phyloP scores from a whole-genome alignment of 2,797 vertebrate species.

The Macropus fuliginosus region DNA sequence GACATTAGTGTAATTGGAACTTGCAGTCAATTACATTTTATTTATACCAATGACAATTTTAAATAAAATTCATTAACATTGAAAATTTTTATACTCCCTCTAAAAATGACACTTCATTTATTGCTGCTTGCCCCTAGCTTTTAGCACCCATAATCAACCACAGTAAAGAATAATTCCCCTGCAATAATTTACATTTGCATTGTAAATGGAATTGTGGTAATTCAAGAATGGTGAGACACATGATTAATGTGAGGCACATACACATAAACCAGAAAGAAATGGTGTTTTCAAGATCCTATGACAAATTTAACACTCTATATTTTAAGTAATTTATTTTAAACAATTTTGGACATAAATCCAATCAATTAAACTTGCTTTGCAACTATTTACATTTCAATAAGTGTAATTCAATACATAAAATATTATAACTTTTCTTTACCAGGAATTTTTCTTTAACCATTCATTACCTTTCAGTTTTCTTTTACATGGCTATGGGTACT shows the following conservation, averaged over 20 bases:
- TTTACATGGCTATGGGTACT: neutral
- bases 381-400: neutral
- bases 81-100: constrained; percentile 20
- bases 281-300: constrained; percentile 21
- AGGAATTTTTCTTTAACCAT: neutral
- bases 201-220: constrained; percentile 29
- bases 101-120: constrained; percentile 9
- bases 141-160: neutral
- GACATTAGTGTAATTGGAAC: neutral
- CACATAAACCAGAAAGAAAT: neutral
- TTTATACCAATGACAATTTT: neutral
- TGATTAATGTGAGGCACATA: constrained; percentile 8
- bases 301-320: neutral
- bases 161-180: constrained; percentile 44
- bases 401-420: neutral
- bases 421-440: neutral
- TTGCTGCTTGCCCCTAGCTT: constrained; percentile 19
- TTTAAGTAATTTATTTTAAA: constrained; percentile 14
- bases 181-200: constrained; percentile 41
- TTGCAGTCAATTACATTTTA: neutral
- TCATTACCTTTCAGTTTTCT: neutral
- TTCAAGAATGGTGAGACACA: neutral
- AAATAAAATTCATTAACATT: constrained; percentile 7
- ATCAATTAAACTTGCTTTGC: neutral
- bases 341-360: neutral